Conservation (phyloP, 2,888 invertebrate genomes). For the Hypsopygia costalis region DNA sequence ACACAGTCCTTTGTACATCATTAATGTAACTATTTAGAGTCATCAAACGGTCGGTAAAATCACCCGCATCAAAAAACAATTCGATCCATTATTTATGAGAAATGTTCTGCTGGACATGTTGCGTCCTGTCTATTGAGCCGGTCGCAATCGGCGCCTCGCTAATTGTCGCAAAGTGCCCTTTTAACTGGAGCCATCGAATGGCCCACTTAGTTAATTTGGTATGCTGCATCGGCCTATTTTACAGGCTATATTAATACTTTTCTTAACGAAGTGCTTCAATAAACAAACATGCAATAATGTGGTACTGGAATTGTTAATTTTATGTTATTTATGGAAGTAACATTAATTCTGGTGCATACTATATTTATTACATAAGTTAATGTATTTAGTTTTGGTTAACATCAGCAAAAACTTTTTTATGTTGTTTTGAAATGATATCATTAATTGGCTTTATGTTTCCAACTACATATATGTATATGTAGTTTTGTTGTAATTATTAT, state of each 20-base stretch:
- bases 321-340: neutral
- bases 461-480: too few relatives aligned
- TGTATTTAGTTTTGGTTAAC: too few relatives aligned
- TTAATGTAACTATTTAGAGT: too few relatives aligned
- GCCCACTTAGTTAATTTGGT: slow-evolving; percentile 2
- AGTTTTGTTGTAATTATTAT: too few relatives aligned
- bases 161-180: slow-evolving; percentile 4
- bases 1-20: too few relatives aligned
- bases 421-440: too few relatives aligned
- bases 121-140: neutral
- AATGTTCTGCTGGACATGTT: slow-evolving; percentile 5
- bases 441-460: too few relatives aligned
- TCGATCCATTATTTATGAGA: neutral
- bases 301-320: too few relatives aligned
- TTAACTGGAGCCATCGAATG: neutral
- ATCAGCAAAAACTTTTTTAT: too few relatives aligned
- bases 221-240: slow-evolving; percentile 2
- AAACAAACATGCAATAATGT: neutral
- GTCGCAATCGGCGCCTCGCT: neutral
- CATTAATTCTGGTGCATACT: too few relatives aligned
- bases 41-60: too few relatives aligned
- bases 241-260: neutral
- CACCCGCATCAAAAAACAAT: neutral
- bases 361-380: too few relatives aligned
- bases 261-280: neutral